A percentile compares a stretch with the other conserved stretches of the same genome.
phyloP scores from a whole-genome alignment of 2,797 vertebrate genomes.

The Malurus leucopterus region DNA sequence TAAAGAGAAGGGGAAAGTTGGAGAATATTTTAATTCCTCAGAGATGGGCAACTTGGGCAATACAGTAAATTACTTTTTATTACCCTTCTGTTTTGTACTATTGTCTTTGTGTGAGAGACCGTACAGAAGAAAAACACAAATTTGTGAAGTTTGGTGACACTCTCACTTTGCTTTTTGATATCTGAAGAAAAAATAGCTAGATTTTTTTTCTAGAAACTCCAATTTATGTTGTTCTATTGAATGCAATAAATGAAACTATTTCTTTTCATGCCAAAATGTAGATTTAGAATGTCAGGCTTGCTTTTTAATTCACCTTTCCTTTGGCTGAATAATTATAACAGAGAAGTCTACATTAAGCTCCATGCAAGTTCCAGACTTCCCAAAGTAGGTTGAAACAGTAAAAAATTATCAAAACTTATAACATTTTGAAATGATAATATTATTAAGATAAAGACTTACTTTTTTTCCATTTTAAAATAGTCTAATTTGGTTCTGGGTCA shows the following conservation, averaged over 20 bases:
- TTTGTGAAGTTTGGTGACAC: not conserved
- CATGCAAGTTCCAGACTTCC: not conserved
- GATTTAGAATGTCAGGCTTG: not conserved
- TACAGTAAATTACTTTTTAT: slow-evolving; percentile 22
- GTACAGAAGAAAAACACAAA: not conserved
- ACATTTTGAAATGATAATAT: not conserved
- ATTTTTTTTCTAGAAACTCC: not conserved
- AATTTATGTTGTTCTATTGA: not conserved
- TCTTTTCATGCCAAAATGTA: not conserved
- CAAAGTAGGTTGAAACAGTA: not conserved
- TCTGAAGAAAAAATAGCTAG: not conserved
- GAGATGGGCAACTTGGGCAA: slow-evolving; percentile 40
- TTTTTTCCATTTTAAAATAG: not conserved
- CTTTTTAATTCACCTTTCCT: not conserved
- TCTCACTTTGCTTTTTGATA: not conserved
- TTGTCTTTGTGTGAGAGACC: not conserved
- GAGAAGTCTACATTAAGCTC: not conserved
- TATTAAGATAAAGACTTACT: not conserved
- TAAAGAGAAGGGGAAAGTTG: slow-evolving; percentile 49
- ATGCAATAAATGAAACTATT: not conserved
- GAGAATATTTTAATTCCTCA: slow-evolving; percentile 41
- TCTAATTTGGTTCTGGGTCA: not conserved
- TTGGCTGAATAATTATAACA: not conserved
- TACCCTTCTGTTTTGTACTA: not conserved
- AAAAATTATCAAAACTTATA: accelerated